phyloP scores from a whole-genome alignment of 2,888 invertebrate species.

The Lycophotia porphyrea region DNA sequence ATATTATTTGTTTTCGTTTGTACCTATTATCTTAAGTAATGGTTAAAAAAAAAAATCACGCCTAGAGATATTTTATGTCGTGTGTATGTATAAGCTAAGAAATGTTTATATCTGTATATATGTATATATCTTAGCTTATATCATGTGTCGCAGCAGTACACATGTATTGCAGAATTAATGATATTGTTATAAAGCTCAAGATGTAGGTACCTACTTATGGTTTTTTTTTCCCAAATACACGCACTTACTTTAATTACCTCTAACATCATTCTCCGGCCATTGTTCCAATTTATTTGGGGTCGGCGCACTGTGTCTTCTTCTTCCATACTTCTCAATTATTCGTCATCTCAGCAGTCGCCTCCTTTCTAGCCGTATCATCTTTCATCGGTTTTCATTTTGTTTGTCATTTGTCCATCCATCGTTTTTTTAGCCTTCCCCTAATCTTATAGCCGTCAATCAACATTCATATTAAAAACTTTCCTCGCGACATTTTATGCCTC shows the following conservation, averaged over 20 bases:
- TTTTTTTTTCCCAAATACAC: not conserved
- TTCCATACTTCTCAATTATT: not conserved
- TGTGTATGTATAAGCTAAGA: no score
- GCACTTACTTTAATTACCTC: slow-evolving; percentile 3
- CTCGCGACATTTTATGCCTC: not conserved
- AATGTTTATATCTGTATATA: no score
- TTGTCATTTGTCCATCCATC: not conserved
- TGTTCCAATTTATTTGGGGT: not conserved
- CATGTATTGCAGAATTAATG: no score
- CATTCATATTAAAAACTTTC: not conserved
- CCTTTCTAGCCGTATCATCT: not conserved
- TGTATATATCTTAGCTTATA: no score
- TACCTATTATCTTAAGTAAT: no score
- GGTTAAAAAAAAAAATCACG: no score
- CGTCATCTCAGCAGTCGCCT: not conserved
- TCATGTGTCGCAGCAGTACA: no score
- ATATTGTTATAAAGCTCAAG: not conserved
- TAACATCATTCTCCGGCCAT: not conserved
- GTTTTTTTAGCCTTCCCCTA: not conserved
- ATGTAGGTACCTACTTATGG: not conserved
- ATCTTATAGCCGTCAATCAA: not conserved
- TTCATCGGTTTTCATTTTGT: not conserved
- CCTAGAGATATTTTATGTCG: no score
- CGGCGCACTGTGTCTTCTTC: not conserved
- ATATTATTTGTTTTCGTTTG: no score